Evolutionary conservation across 92 coral and sea anemone genomes (phyloP).

Genomic region (Palythoa heliodiscus): DNA sequence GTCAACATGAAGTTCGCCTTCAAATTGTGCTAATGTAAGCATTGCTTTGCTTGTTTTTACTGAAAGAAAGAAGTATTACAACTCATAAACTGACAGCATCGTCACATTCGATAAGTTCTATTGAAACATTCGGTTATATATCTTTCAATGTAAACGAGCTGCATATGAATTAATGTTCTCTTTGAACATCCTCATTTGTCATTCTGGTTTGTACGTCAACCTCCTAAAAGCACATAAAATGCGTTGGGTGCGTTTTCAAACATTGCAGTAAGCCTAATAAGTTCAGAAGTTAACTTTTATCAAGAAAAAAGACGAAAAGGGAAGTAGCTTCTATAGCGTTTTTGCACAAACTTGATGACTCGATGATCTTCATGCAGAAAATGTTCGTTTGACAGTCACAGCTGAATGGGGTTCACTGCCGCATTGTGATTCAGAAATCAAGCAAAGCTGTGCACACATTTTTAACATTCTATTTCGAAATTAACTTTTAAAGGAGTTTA

Average conservation of each 20-base stretch:
- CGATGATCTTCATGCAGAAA: not conserved
- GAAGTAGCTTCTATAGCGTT: not conserved
- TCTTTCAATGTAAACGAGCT: not conserved
- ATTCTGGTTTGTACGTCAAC: not conserved
- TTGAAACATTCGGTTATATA: not conserved
- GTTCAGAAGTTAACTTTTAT: not conserved
- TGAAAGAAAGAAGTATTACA: not conserved
- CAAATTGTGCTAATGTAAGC: not conserved
- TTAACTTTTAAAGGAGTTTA: slow-evolving; percentile 32
- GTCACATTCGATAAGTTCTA: not conserved
- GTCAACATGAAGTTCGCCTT: not conserved
- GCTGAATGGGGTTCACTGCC: slow-evolving; percentile 12
- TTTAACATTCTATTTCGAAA: slow-evolving; percentile 36
- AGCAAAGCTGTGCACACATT: slow-evolving; percentile 51
- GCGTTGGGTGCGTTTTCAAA: not conserved
- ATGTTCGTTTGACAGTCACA: slow-evolving; percentile 7
- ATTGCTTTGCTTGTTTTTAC: not conserved
- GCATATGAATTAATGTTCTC: not conserved
- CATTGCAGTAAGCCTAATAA: not conserved
- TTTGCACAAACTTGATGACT: not conserved
- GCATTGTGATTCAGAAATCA: slow-evolving; percentile 38
- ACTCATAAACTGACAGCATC: not conserved
- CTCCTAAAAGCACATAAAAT: not conserved
- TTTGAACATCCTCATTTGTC: not conserved
- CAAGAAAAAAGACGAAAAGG: not conserved